These are phyloP conservation scores for Strix aluco DNA, from an alignment of 2,113 vertebrate genomes.

Conservation along the genomic window DNA sequence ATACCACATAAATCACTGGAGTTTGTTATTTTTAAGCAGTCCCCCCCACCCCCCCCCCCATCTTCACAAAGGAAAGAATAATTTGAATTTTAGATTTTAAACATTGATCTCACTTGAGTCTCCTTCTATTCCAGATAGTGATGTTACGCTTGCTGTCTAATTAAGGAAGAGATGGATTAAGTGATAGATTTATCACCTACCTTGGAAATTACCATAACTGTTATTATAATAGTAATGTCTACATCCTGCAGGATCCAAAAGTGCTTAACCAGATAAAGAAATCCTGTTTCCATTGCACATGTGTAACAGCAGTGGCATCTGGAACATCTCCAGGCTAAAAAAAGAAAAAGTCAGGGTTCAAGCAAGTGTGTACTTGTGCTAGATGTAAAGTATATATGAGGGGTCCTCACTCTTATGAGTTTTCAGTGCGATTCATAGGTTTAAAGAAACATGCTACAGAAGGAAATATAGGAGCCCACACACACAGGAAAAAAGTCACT, in stretches of 20 bases:
- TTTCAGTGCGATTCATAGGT: background rate
- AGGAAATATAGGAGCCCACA: background rate
- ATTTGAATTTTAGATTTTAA: constrained; percentile 47
- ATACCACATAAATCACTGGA: background rate
- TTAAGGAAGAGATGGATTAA: constrained; percentile 40
- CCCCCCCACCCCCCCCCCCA: background rate
- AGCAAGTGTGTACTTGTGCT: background rate
- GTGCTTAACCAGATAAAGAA: background rate
- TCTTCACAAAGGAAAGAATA: background rate
- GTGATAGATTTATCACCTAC: background rate
- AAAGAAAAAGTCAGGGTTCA: background rate
- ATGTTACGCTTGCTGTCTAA: background rate
- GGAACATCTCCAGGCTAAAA: background rate
- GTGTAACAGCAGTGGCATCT: background rate
- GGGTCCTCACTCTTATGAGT: accelerated
- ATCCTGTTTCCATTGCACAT: background rate
- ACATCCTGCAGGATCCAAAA: background rate
- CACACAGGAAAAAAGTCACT: background rate
- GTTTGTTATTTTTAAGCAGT: constrained; percentile 32
- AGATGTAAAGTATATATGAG: background rate
- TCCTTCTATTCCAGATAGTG: constrained; percentile 5
- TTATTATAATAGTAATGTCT: constrained; percentile 6
- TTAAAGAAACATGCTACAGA: background rate
- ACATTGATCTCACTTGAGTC: background rate
- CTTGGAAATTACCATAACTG: background rate